phyloP scores from a whole-genome alignment of 2,797 vertebrate species.

The Babyrousa celebensis region DNA sequence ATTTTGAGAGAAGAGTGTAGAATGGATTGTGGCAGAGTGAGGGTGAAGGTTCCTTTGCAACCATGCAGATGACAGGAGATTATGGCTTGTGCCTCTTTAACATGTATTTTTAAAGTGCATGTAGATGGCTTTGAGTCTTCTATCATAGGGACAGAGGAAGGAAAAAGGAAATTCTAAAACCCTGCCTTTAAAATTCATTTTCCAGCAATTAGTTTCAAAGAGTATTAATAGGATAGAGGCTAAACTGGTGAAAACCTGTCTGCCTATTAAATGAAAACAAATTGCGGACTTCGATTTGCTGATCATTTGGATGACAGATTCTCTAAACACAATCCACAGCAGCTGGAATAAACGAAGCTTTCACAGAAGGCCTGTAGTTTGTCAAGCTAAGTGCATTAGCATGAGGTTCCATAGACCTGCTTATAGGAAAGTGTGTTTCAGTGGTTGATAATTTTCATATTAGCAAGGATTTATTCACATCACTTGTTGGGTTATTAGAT shows the following conservation, averaged over 20 bases:
- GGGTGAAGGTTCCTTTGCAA: not conserved
- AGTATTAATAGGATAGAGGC: slow-evolving; percentile 53
- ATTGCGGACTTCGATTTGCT: slow-evolving; percentile 64
- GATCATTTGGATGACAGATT: slow-evolving; percentile 70
- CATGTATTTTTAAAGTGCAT: slow-evolving; percentile 30
- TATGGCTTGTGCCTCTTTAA: not conserved
- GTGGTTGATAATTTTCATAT: slow-evolving; percentile 79
- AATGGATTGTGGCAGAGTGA: not conserved
- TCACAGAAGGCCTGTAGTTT: slow-evolving; percentile 28
- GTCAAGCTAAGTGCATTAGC: slow-evolving; percentile 58
- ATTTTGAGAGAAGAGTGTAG: not conserved
- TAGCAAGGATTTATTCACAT: slow-evolving; percentile 86
- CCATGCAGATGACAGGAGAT: not conserved
- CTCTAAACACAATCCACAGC: not conserved
- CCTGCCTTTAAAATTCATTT: slow-evolving; percentile 73
- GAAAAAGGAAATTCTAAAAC: slow-evolving; percentile 54
- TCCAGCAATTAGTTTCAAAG: slow-evolving; percentile 55
- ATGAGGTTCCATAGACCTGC: slow-evolving; percentile 50
- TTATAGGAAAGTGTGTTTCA: slow-evolving; percentile 21
- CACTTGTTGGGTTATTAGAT: slow-evolving; percentile 87
- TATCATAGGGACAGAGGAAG: not conserved
- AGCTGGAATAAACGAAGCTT: slow-evolving; percentile 72
- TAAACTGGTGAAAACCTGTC: slow-evolving; percentile 73
- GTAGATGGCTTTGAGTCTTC: not conserved
- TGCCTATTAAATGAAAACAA: slow-evolving; percentile 75